These are phyloP conservation scores for Augochlorella aurata DNA, from an alignment of 2,888 invertebrate species.

Conservation along the genomic window DNA sequence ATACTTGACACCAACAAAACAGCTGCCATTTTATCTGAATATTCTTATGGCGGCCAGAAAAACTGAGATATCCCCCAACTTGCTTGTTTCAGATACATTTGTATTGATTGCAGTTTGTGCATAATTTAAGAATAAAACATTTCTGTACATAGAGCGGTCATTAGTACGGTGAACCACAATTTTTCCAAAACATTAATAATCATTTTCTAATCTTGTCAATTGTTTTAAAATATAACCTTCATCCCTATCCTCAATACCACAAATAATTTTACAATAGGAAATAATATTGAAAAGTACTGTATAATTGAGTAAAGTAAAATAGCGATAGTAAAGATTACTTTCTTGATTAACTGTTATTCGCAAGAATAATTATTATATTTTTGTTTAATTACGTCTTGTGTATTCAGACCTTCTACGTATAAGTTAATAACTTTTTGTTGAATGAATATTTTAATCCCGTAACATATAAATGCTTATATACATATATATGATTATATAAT, in stretches of 20 bases:
- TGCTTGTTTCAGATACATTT: constrained; percentile 83
- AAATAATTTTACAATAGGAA: constrained; percentile 10
- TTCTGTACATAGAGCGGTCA: constrained; percentile 81
- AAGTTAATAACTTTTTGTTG: background rate
- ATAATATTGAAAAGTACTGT: background rate
- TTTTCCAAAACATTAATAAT: constrained; percentile 55
- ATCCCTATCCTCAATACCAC: constrained; percentile 31
- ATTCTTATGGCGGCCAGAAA: constrained; percentile 80
- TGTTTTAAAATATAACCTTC: constrained; percentile 50
- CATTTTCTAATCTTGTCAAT: constrained; percentile 53
- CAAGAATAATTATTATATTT: background rate
- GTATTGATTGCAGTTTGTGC: constrained; percentile 83
- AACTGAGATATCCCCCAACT: constrained; percentile 83
- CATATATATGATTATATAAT: background rate
- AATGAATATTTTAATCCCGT: background rate
- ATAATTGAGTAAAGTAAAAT: background rate
- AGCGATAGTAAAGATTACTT: background rate
- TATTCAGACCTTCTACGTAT: background rate
- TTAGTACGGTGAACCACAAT: constrained; percentile 63
- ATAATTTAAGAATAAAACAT: constrained; percentile 83
- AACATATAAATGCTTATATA: background rate
- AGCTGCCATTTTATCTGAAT: constrained; percentile 79
- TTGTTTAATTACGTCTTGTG: background rate
- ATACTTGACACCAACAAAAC: constrained; percentile 78
- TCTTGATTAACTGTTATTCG: background rate